Percentiles rank a stretch among this genome's conserved stretches.
These are phyloP conservation scores for Neomonachus schauinslandi DNA, from an alignment of 2,113 vertebrate genomes.

Conservation along the genomic window DNA sequence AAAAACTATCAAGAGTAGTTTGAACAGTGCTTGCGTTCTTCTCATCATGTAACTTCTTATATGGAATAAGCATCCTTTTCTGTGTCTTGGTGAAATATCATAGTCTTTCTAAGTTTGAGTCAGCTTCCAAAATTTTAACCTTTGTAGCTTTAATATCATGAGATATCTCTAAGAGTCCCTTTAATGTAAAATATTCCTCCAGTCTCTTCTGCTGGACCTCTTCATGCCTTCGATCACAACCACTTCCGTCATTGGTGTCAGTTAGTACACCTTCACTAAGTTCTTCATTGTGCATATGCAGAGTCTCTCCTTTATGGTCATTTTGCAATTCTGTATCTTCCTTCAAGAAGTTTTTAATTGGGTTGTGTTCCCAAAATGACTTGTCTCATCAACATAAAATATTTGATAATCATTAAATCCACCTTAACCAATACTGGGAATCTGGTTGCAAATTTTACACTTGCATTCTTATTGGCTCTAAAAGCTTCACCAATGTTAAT, in stretches of 20 bases:
- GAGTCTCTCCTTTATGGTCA: neutral
- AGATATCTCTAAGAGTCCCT: neutral
- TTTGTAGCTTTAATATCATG: neutral
- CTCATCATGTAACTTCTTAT: neutral
- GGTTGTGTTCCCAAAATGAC: neutral
- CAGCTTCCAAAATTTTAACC: neutral
- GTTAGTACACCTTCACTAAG: neutral
- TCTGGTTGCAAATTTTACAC: constrained; percentile 21
- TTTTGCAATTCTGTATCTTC: neutral
- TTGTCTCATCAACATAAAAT: neutral
- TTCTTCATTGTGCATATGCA: neutral
- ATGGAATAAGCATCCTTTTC: neutral
- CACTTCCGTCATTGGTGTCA: neutral
- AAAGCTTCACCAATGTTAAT: neutral
- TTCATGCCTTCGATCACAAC: neutral
- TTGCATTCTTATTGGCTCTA: neutral
- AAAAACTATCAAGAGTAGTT: neutral
- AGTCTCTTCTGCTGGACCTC: neutral
- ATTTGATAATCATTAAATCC: neutral
- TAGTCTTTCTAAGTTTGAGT: neutral
- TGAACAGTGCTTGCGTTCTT: neutral
- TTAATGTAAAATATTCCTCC: neutral
- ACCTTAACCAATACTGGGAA: neutral
- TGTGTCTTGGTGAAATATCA: neutral
- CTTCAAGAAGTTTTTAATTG: neutral